Conservation (phyloP, 2,888 invertebrate genomes). For the Mimas tiliae region DNA sequence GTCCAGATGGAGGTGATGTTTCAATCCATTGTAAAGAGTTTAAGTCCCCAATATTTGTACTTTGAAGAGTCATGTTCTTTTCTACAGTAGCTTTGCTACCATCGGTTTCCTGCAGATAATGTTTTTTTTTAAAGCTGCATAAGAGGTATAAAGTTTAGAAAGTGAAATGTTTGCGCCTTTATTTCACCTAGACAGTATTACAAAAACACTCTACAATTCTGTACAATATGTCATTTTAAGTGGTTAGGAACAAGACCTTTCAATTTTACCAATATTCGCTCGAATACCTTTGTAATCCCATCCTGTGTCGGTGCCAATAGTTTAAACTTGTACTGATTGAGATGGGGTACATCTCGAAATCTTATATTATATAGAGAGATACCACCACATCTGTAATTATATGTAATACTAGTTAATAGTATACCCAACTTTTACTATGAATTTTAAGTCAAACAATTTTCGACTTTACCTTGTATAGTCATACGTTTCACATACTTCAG, state of each 20-base stretch:
- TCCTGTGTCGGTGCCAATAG: constrained; percentile 39
- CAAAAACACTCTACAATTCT: no score
- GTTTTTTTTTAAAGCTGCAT: no score
- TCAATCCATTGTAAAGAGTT: constrained; percentile 56
- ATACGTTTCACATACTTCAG: constrained; percentile 32
- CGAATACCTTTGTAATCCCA: constrained; percentile 29
- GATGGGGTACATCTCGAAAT: constrained; percentile 37
- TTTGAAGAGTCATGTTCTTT: constrained; percentile 32
- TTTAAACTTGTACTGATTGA: constrained; percentile 32
- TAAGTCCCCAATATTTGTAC: constrained; percentile 43
- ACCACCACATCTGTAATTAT: constrained; percentile 51
- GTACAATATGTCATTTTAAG: no score
- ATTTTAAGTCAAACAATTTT: background rate
- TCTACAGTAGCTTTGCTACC: constrained; percentile 37
- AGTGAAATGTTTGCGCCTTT: no score
- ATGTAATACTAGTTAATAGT: no score
- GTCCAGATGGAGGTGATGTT: constrained; percentile 32
- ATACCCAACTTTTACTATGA: no score
- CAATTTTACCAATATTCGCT: background rate
- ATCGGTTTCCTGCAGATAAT: constrained; percentile 36
- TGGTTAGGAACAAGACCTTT: no score
- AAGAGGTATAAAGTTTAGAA: no score
- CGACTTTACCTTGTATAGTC: constrained; percentile 41
- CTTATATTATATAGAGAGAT: constrained; percentile 43
- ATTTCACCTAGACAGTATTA: no score